Base-by-base conservation (phyloP, 2,888 invertebrate species). In the Pocota personata region DNA sequence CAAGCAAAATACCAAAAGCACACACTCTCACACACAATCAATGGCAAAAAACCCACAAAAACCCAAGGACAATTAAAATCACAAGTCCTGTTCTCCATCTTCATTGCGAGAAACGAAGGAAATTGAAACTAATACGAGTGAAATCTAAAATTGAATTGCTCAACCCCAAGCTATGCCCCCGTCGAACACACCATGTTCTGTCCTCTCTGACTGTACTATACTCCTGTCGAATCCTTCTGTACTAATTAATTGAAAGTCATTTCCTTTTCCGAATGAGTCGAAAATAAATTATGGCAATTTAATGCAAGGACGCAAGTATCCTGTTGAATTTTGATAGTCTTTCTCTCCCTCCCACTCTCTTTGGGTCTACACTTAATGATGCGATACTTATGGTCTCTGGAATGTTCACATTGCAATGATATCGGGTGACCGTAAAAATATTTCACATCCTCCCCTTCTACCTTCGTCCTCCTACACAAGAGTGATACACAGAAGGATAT, bases 201-300 rank as follows among this genome's bases (percentile, higher is more conserved):
- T 27, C n/a, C n/a, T 4, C 4, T 43, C n/a, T n/a, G 32, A 7
- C 10, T 46, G 2, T 12, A 30, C 19, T 30, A 14, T 32, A 57
- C 55, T 40, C 21, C 55, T 43, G 64, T 75, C 57, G 58, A 80
- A 67, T 66, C 58, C 75, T 64, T 75, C 35, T 66, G 75, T 69
- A 35, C 60, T 69, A 76, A 76, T 75, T 82, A 82, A 82, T 82
- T 82, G 76, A 82, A 82, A 75, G 75, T 62, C 67, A 67, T 76
- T 76, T 82, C 67, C 75, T 76, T 62, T 73, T 30, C 55, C 69
- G 35, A 82, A 55, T 60, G 55, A 32, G 32, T 69, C 35, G 67
- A 55, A 73, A 75, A 82, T 82, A 82, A 82, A 82, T 82, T 75
- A 62, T 82, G 52, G 76, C 82, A 82, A 82, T 82, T 82, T 76